phyloP scores from a whole-genome alignment of 1,140 invertebrate species.

The Steinernema khuongi region DNA sequence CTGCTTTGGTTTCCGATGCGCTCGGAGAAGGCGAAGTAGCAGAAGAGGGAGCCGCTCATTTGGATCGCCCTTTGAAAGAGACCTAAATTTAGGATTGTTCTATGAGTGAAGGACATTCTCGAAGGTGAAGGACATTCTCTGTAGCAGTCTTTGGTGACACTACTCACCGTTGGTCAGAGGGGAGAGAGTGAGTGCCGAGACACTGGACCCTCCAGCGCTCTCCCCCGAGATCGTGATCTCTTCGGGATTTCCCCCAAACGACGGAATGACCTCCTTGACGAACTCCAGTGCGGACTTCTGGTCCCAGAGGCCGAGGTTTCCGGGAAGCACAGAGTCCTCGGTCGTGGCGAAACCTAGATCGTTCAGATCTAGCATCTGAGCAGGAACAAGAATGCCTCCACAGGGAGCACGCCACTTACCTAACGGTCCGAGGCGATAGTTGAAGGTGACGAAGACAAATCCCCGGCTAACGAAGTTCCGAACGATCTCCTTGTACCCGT shows the following conservation, averaged over 20 bases:
- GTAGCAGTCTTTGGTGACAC: no score
- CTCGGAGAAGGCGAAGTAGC: not conserved
- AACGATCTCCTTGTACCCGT: slow-evolving; percentile 4
- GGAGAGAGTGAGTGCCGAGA: slow-evolving; percentile 72
- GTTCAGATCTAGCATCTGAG: not conserved
- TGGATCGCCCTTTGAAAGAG: not conserved
- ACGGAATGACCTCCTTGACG: slow-evolving; percentile 42
- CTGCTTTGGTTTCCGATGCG: not conserved
- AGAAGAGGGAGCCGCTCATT: slow-evolving; percentile 3
- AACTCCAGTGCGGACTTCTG: slow-evolving; percentile 72
- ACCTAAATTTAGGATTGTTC: slow-evolving; percentile 5
- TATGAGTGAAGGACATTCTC: slow-evolving; percentile 15
- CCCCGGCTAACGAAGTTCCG: not conserved
- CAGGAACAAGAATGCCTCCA: not conserved
- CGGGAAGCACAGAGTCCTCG: slow-evolving; percentile 50
- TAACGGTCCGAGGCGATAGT: not conserved
- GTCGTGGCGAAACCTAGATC: slow-evolving; percentile 57
- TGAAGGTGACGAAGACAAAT: slow-evolving; percentile 1
- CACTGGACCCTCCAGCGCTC: slow-evolving; percentile 73
- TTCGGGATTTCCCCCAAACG: slow-evolving; percentile 61
- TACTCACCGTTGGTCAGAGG: slow-evolving; percentile 60
- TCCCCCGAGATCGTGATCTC: slow-evolving; percentile 62
- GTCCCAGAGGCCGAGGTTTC: slow-evolving; percentile 69
- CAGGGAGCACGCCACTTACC: not conserved
- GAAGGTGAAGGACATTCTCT: no score